Conservation (phyloP, 2,888 invertebrate genomes). For the Pycnomerus fuliginosus region DNA sequence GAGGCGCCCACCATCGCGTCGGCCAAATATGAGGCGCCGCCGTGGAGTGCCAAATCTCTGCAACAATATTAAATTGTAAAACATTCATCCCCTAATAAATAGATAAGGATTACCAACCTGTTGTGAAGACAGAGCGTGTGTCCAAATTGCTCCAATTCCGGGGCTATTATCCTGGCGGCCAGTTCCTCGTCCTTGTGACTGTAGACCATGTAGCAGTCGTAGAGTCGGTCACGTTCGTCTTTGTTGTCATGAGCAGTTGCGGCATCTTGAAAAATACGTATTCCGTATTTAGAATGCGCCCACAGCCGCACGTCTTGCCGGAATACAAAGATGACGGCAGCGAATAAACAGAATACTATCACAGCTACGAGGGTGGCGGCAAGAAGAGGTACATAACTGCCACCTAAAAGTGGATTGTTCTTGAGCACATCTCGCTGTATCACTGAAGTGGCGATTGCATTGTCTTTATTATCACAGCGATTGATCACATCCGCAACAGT, state of each 20-base stretch:
- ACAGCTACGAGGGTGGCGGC: constrained; percentile 70
- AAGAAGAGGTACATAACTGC: constrained; percentile 73
- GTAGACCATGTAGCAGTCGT: constrained; percentile 86
- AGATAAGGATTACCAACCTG: constrained; percentile 31
- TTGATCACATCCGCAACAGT: constrained; percentile 57
- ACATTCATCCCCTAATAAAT: no score
- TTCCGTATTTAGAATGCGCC: constrained; percentile 77
- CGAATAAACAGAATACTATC: constrained; percentile 67
- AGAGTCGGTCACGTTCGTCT: constrained; percentile 57
- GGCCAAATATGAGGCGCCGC: constrained; percentile 62
- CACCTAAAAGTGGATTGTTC: constrained; percentile 65
- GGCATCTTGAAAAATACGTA: constrained; percentile 68
- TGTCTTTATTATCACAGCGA: constrained; percentile 66
- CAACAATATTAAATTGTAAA: no score
- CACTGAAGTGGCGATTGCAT: constrained; percentile 63
- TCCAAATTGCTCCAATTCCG: constrained; percentile 71
- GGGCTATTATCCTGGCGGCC: constrained; percentile 68
- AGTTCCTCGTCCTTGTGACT: constrained; percentile 77
- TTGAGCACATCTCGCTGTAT: constrained; percentile 57
- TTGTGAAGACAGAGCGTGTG: constrained; percentile 69
- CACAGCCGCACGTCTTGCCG: constrained; percentile 76
- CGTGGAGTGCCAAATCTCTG: constrained; percentile 61
- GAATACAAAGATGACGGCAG: constrained; percentile 71
- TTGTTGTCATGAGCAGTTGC: constrained; percentile 56
- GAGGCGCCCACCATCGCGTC: constrained; percentile 65